phyloP scores from a whole-genome alignment of 2,797 vertebrate genomes.

The Myotis daubentonii region DNA sequence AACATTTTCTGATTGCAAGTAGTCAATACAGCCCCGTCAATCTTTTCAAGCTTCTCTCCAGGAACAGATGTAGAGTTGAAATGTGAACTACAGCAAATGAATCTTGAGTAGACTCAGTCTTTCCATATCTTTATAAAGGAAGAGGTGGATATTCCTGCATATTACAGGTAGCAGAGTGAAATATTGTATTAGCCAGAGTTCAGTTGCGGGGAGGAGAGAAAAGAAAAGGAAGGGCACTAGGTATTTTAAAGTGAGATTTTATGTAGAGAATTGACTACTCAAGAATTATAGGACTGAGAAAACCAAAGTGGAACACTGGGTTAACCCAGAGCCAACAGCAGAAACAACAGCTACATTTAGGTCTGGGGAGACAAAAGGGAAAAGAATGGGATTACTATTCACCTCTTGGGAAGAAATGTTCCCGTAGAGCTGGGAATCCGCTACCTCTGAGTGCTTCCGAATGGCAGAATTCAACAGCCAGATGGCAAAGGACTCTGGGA shows the following conservation, averaged over 20 bases:
- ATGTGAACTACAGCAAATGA: not conserved
- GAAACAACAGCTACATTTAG: not conserved
- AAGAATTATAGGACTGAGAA: not conserved
- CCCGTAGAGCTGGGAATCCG: too few relatives aligned
- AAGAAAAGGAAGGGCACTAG: too few relatives aligned
- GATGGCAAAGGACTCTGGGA: not conserved
- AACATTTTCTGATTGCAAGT: not conserved
- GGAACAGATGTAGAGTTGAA: constrained; percentile 1
- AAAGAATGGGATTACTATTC: not conserved
- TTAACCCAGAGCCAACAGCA: not conserved
- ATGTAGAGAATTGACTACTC: not conserved
- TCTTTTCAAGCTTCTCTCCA: not conserved
- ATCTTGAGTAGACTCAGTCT: not conserved
- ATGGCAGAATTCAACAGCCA: not conserved
- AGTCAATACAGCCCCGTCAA: not conserved
- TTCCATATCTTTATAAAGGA: not conserved
- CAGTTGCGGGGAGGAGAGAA: not conserved
- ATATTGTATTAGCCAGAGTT: not conserved
- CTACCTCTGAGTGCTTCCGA: not conserved
- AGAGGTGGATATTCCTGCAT: not conserved
- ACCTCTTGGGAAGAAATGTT: not conserved
- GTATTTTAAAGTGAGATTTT: not conserved
- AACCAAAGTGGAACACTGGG: not conserved
- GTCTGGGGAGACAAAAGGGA: not conserved
- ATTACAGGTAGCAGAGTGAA: not conserved